phyloP scores from a whole-genome alignment of 1,140 invertebrate species.

The Drosophila nebulosa region DNA sequence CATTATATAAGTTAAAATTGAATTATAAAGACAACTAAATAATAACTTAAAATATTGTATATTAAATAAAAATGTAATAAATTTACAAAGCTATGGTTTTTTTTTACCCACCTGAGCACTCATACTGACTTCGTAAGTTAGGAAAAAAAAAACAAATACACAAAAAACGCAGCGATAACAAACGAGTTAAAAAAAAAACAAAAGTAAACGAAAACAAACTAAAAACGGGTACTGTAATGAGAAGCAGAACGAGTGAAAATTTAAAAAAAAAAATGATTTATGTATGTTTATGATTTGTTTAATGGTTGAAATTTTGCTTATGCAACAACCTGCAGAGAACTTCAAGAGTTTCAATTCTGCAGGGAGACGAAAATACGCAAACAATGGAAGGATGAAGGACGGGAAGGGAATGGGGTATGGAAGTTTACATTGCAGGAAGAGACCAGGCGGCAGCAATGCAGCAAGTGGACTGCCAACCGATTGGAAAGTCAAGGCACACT shows the following conservation, averaged over 20 bases:
- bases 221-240: slow-evolving; percentile 38
- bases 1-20: not conserved
- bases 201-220: slow-evolving; percentile 10
- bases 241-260: slow-evolving; percentile 11
- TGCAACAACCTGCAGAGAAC: slow-evolving; percentile 66
- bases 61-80: slow-evolving; percentile 30
- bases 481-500: slow-evolving; percentile 32
- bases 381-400: slow-evolving; percentile 51
- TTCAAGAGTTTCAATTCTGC: slow-evolving; percentile 6
- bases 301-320: slow-evolving; percentile 54
- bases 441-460: slow-evolving; percentile 50
- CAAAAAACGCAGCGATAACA: slow-evolving; percentile 20
- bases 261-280: not conserved
- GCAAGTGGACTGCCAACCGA: slow-evolving; percentile 67
- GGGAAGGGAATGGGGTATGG: not conserved
- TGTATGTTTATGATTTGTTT: slow-evolving; percentile 15
- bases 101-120: slow-evolving; percentile 68
- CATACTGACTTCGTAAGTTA: slow-evolving; percentile 35
- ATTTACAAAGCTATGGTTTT: slow-evolving; percentile 12
- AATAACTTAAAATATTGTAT: slow-evolving; percentile 9
- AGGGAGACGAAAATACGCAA: slow-evolving; percentile 36
- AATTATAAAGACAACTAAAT: not conserved
- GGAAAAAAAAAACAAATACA: slow-evolving; percentile 30
- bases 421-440: too few relatives aligned
- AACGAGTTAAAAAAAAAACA: not conserved